Conservation (phyloP, 23 tunicate species). For the Trididemnum miniatum region DNA sequence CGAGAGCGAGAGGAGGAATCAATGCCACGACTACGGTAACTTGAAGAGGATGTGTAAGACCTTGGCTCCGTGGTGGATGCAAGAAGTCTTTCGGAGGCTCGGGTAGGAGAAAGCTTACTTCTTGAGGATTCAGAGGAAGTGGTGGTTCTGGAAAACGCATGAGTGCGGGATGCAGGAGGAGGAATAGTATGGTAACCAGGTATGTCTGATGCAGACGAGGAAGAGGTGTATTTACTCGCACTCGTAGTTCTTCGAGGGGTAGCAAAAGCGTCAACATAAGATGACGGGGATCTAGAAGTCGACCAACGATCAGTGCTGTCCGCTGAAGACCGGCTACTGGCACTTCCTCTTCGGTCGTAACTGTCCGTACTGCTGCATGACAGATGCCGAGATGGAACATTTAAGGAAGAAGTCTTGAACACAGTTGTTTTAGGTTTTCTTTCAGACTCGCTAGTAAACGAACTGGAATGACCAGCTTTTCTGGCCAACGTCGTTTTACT, state of each 20-base stretch:
- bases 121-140: background rate
- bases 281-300: background rate
- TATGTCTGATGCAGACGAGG: slow-evolving; percentile 20
- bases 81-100: background rate
- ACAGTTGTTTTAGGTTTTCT: background rate
- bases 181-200: slow-evolving; percentile 1
- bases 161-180: slow-evolving; percentile 36
- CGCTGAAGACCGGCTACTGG: slow-evolving; percentile 2
- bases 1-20: slow-evolving; percentile 29
- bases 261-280: background rate
- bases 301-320: slow-evolving; percentile 7
- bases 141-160: slow-evolving; percentile 1
- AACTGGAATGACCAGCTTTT: background rate
- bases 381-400: background rate
- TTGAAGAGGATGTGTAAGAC: background rate
- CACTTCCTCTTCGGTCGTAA: slow-evolving; percentile 1
- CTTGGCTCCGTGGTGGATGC: background rate
- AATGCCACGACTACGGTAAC: slow-evolving; percentile 28
- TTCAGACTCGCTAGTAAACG: background rate
- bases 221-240: slow-evolving; percentile 21
- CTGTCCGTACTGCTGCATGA: slow-evolving; percentile 17
- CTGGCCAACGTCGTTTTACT: background rate
- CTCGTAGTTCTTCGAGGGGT: background rate
- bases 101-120: background rate
- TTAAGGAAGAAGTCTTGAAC: background rate